Percentiles rank a stretch among this genome's conserved stretches.
These are phyloP conservation scores for Hemichromis elongatus DNA, from an alignment of 2,113 vertebrate genomes.

Conservation along the genomic window DNA sequence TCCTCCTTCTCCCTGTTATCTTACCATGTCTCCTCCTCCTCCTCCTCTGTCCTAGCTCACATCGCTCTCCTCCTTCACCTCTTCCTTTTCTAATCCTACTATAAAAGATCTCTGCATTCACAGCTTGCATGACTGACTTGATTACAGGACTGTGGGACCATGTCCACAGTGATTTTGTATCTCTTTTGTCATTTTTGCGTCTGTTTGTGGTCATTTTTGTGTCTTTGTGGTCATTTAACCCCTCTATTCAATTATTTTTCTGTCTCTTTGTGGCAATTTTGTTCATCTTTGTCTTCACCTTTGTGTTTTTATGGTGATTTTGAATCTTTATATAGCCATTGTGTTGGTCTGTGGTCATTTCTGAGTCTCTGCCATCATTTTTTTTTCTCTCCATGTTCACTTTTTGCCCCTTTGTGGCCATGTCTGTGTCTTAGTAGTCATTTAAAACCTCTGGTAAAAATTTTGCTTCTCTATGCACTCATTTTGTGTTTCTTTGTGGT, in stretches of 20 bases:
- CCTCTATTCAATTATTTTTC: background rate
- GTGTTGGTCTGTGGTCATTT: background rate
- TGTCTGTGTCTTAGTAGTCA: background rate
- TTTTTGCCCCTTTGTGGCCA: background rate
- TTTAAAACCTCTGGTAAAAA: background rate
- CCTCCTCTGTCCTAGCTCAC: background rate
- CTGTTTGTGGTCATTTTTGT: background rate
- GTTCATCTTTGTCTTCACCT: background rate
- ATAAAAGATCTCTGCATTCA: background rate
- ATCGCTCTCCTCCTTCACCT: background rate
- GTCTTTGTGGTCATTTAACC: background rate
- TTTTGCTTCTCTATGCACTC: background rate
- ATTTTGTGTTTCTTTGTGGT: background rate
- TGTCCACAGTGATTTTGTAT: background rate
- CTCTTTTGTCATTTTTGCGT: background rate
- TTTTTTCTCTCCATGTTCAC: background rate
- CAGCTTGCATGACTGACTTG: background rate
- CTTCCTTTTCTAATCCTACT: background rate
- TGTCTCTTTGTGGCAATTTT: background rate
- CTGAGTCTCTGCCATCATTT: background rate
- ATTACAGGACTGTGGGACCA: background rate
- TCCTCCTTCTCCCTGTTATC: slow-evolving; percentile 13
- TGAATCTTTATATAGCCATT: background rate
- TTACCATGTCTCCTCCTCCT: background rate
- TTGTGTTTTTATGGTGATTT: fast-evolving